These are phyloP conservation scores for Acanthopleura granulata DNA, from an alignment of 2,888 invertebrate species.

Conservation along the genomic window DNA sequence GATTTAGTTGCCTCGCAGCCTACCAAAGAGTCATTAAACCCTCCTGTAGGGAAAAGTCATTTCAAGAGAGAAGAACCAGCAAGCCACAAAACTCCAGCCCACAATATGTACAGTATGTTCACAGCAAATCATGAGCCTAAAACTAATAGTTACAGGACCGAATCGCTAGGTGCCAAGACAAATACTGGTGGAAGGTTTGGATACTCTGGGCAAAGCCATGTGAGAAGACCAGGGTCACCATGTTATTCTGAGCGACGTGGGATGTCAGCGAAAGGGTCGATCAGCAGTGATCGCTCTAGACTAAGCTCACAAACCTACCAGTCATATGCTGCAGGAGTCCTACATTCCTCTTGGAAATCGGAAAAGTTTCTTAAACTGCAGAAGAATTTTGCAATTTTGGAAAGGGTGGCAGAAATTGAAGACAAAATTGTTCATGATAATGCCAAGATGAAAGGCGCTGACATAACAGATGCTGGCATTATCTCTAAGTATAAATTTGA, in stretches of 20 bases:
- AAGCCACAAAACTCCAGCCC: background rate
- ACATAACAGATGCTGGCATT: background rate
- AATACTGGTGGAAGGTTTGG: background rate
- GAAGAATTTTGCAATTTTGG: constrained; percentile 86
- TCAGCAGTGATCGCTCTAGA: constrained; percentile 58
- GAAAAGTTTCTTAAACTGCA: constrained; percentile 87
- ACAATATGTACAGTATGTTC: background rate
- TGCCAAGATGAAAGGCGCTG: background rate
- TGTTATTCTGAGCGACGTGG: background rate
- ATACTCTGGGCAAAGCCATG: background rate
- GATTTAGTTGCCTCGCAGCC: background rate
- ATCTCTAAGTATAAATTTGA: constrained; percentile 42
- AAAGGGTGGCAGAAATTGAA: constrained; percentile 80
- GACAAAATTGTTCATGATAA: constrained; percentile 26
- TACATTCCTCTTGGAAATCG: constrained; percentile 78
- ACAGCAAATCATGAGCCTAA: background rate
- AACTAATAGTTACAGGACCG: background rate
- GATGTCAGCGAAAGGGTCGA: constrained; percentile 34
- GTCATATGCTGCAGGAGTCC: constrained; percentile 71
- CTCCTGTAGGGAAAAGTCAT: background rate
- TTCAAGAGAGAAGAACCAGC: background rate
- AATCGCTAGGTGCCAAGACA: background rate
- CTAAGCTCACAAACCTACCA: constrained; percentile 64
- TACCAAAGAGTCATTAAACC: background rate
- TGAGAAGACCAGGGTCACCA: background rate